These are phyloP conservation scores for Oreonectes daqikongensis DNA, from an alignment of 2,797 vertebrate species.

Conservation along the genomic window DNA sequence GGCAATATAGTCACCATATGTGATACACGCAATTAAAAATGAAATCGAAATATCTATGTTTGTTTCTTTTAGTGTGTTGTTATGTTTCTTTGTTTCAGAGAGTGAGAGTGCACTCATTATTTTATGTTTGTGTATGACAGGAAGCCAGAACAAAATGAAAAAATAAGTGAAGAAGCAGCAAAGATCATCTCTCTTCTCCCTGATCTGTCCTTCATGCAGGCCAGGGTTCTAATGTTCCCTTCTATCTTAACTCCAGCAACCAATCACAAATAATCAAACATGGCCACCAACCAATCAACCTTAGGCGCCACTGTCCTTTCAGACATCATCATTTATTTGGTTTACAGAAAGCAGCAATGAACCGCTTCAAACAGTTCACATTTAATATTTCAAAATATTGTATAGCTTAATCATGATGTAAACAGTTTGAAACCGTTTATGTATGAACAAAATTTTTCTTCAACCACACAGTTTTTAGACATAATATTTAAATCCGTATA, in stretches of 20 bases:
- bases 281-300: not conserved
- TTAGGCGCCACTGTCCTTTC: conserved; percentile 7
- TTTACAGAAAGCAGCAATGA: not conserved
- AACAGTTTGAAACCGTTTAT: too few relatives aligned
- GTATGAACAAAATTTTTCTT: not conserved
- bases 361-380: not conserved
- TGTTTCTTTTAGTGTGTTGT: not conserved
- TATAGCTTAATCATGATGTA: too few relatives aligned
- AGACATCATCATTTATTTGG: conserved; percentile 1
- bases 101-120: not conserved
- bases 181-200: conserved; percentile 83
- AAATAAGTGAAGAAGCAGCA: conserved; percentile 83
- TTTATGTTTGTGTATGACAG: conserved; percentile 64
- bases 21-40: not conserved
- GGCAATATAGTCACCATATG: not conserved
- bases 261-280: conserved; percentile 32
- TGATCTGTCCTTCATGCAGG: conserved; percentile 89
- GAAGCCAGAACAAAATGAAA: conserved; percentile 80
- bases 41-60: not conserved
- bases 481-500: conserved; percentile 19
- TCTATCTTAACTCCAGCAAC: conserved; percentile 73
- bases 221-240: conserved; percentile 93
- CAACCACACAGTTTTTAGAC: not conserved
- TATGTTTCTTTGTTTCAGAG: not conserved
- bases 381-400: conserved; percentile 6